Evolutionary conservation across 2,113 vertebrate species (phyloP), one percentile per base, ranked within the genome.

Genomic region (Archocentrus centrarchus): DNA sequence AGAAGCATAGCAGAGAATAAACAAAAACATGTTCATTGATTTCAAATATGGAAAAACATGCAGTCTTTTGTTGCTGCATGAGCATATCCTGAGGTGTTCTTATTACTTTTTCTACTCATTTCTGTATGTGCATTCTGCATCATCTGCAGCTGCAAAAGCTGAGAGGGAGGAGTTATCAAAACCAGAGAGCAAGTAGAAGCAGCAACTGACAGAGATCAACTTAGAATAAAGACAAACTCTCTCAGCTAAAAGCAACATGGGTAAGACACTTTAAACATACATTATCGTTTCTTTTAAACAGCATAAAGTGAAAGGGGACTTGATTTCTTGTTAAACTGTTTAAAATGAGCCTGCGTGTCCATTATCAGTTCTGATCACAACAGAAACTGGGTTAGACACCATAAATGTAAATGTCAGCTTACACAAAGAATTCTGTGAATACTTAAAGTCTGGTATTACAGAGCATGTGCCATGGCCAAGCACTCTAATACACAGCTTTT

Each of bases 91-190:
- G 58, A 59, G 11, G 11, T 11, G 11, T 41, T 11, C 11, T 11
- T 41, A 4, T 41, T 41, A 41, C 10, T 75, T 61, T 62, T 15
- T 50, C 30, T 10, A 6, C 11, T 68, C 8, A 7, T 22, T 37
- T 77, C 13, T 63, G 32, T 5, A 68, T 39, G 3, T 9, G 0
- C 20, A 1, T 60, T 1, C 6, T 24, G 3, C 75, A 24, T 88
- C 18, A 85, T 79, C 80, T 70, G 73, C 13, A 60, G 39, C 7
- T 78, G 27, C 22, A 32, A 20, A 20, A 60, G 22, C 13, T 11
- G 22, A 82, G 41, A 70, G 68, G 84, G 82, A 77, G 86, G 80
- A 59, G 81, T 58, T 6, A 63, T n/a, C 5, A 22, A 39, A 60
- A 9, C 57, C 30, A 58, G 3, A 27, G 39, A 27, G 18, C 79